Evolutionary conservation across 2,888 invertebrate species (phyloP).

Genomic region (Tetropium fuscum): DNA sequence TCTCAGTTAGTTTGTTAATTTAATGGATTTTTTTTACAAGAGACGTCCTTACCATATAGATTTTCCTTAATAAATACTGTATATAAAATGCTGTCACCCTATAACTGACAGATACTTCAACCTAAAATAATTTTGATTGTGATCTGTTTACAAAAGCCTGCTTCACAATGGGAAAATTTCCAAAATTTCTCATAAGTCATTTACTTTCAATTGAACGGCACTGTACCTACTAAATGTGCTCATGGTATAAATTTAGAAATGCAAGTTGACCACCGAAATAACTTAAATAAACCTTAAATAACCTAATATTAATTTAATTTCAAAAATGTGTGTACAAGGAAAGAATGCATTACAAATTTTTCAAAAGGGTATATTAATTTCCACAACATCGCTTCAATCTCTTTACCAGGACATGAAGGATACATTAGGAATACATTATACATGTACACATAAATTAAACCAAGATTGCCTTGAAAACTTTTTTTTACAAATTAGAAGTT

Average conservation of each 20-base stretch:
- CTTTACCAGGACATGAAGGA: neutral
- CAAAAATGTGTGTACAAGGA: too few species aligned
- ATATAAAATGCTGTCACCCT: too few species aligned
- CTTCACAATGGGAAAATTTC: too few species aligned
- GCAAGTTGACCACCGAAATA: slow-evolving; percentile 17
- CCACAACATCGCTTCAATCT: neutral
- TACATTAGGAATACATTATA: neutral
- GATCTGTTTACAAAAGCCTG: too few species aligned
- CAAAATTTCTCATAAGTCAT: too few species aligned
- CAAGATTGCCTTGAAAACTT: slow-evolving; percentile 16
- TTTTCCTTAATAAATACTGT: too few species aligned
- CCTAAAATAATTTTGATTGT: too few species aligned
- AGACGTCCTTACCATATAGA: too few species aligned
- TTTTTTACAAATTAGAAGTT: slow-evolving; percentile 11
- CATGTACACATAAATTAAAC: slow-evolving; percentile 10
- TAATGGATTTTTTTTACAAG: too few species aligned
- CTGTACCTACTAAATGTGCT: slow-evolving; percentile 19
- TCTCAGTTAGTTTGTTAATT: too few species aligned
- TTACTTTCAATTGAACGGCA: neutral
- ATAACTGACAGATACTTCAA: too few species aligned
- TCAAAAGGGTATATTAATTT: slow-evolving; percentile 22
- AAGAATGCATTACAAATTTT: slow-evolving; percentile 26
- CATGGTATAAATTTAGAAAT: slow-evolving; percentile 9
- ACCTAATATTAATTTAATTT: slow-evolving; percentile 15
- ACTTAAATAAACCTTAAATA: neutral